phyloP scores from a whole-genome alignment of 2,113 vertebrate genomes.

The Carlito syrichta region DNA sequence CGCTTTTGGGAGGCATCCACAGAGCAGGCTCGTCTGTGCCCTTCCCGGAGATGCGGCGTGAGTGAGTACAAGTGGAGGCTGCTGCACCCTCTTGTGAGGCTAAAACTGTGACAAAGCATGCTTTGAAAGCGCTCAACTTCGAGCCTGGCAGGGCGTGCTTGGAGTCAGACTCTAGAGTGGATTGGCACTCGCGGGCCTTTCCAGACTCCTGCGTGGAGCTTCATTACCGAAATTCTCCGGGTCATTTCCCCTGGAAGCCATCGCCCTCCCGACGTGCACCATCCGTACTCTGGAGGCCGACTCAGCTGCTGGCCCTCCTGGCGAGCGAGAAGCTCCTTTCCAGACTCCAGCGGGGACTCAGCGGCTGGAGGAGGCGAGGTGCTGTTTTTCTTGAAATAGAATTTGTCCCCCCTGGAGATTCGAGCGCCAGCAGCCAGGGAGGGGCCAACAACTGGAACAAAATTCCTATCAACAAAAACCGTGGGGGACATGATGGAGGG shows the following conservation, averaged over 20 bases:
- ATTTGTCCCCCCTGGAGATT: constrained; percentile 42
- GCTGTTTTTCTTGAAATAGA: constrained; percentile 51
- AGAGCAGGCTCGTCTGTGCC: not conserved
- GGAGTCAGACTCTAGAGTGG: constrained; percentile 35
- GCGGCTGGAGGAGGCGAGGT: not conserved
- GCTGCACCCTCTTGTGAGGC: constrained; percentile 32
- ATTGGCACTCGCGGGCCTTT: not conserved
- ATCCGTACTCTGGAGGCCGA: not conserved
- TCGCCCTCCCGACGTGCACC: not conserved
- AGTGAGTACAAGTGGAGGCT: not conserved
- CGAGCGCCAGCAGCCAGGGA: not conserved
- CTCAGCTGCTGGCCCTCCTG: not conserved
- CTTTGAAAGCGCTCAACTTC: constrained; percentile 10
- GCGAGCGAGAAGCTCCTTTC: not conserved
- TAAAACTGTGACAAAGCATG: constrained; percentile 43
- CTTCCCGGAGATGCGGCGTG: not conserved
- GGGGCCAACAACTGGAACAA: not conserved
- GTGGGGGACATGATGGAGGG: not conserved
- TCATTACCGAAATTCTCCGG: constrained; percentile 63
- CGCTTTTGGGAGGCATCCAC: constrained; percentile 26
- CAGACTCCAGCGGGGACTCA: not conserved
- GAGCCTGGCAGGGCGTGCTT: not conserved
- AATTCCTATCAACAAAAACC: constrained; percentile 39
- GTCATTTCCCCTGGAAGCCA: constrained; percentile 63
- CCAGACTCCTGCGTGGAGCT: constrained; percentile 54